Base-by-base conservation (phyloP, 2,888 invertebrate species). In the Nesidiocoris tenuis region DNA sequence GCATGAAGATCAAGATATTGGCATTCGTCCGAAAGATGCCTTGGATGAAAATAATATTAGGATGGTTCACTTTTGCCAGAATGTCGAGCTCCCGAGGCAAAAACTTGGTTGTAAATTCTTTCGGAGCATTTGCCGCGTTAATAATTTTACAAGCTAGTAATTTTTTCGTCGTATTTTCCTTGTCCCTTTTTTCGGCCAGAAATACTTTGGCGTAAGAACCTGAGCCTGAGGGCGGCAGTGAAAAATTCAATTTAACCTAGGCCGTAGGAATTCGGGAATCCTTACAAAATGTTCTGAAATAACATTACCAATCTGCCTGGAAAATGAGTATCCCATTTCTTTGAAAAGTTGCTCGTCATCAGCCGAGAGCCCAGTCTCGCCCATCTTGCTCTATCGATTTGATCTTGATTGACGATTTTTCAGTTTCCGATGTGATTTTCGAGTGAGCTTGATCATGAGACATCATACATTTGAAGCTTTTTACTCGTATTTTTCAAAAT, bases 1-100 rank as follows among this genome's bases (percentile, higher is more conserved):
- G 87, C 87, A 93, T 90, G 81, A 93, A 90, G 79, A 93, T 88
- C 81, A 89, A 92, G 81, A 92, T 91, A 82, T 90, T 90, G 2
- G 86, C 86, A 77, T 88, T 87, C 16, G 90, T 85, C 82, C 90
- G 90, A 81, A 90, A 90, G 79, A 93, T 90, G 81, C 90, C 90
- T 80, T 90, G 90, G 25, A 93, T 89, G 82, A 91, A 88, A 7
- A 93, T 87, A 21, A 94, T 87, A 82, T 94, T 91, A 0, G 92
- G 91, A 82, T 95, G 94, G 81, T 91, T 90, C 61, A 94, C 83
- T 79, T 89, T 87, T 59, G 90, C 87, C 75, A 94, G 85, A 71
- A 94, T 89, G 80, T 92, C 90, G 76, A 94, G 85, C 83, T 95
- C 94, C 75, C 94, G 87, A 0, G 94, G 94, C 76, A 94, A 85